These are phyloP conservation scores for Zoanthus sociatus DNA, from an alignment of 92 coral and sea anemone species.

Conservation along the genomic window DNA sequence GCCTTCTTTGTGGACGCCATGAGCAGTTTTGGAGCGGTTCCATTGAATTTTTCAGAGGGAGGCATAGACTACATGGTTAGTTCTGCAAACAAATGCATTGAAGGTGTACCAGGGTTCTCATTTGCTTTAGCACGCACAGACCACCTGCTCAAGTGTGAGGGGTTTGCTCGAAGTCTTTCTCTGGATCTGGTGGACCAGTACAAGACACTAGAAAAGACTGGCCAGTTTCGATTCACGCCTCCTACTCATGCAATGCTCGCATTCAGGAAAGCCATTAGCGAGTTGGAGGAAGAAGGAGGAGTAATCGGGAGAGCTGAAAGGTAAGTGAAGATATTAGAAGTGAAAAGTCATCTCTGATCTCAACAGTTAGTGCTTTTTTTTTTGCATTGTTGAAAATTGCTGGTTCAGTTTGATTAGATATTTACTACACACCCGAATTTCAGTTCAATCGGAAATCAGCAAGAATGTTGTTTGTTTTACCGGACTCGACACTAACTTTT, in stretches of 20 bases:
- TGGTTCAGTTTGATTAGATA: too few relatives aligned
- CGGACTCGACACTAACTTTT: too few relatives aligned
- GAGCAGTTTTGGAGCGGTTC: conserved; percentile 99
- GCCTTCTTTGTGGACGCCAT: conserved; percentile 98
- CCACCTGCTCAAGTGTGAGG: conserved; percentile 80
- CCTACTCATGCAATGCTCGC: conserved; percentile 99
- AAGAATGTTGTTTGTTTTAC: too few relatives aligned
- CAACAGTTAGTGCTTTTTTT: background rate
- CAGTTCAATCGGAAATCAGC: too few relatives aligned
- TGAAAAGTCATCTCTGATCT: background rate
- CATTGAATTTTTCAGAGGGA: conserved; percentile 78
- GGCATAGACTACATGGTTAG: conserved; percentile 93
- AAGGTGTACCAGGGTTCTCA: conserved; percentile 98
- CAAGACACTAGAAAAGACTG: conserved; percentile 85
- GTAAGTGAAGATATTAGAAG: conserved; percentile 40
- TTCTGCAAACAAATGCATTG: conserved; percentile 98
- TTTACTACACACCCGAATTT: too few relatives aligned
- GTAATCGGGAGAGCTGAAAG: conserved; percentile 95
- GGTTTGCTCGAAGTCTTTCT: conserved; percentile 84
- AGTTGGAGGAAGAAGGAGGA: conserved; percentile 93
- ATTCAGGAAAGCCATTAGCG: conserved; percentile 80
- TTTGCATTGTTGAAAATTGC: too few relatives aligned
- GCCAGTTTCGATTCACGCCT: conserved; percentile 98
- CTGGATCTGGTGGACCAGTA: conserved; percentile 94
- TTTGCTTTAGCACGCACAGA: conserved; percentile 84